Evolutionary conservation across 2,113 vertebrate species (phyloP), one percentile per base, ranked within the genome.

Genomic region (Clarias batrachus): DNA sequence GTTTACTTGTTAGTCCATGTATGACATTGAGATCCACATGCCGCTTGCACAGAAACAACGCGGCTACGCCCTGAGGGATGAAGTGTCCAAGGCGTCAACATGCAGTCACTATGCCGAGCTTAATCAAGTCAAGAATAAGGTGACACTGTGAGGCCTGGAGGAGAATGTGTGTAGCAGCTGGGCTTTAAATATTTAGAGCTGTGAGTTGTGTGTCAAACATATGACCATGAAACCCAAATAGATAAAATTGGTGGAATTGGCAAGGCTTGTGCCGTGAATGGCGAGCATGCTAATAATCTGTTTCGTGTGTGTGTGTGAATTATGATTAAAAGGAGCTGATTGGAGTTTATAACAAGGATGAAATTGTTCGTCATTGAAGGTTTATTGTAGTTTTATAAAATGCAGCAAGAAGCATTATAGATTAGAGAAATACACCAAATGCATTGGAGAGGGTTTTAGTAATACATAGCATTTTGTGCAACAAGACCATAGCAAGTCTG

Each of bases 81-180:
- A 85, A 41, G 9, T 68, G 76, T 85, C 84, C 79, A 56, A 56
- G 37, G 54, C 27, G 3, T 62, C 62, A 48, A 25, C 73, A 56
- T 41, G 73, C 60, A 78, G 41, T 78, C n/a, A 85, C 59, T 77
- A 63, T 77, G 30, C 71, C 5, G 4, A 37, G 33, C n/a, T 73
- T 52, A 33, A 21, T 77, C n/a, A 41, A 78, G 57, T 66, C 30
- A 37, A 25, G 74, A 30, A 63, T 85, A 54, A 52, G 30, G 68
- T 52, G 54, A 19, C 57, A 27, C 4, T 63, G 21, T 76, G 71
- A 52, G 0, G 52, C 66, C 30, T 33, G 65, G 16, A 71, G 82
- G n/a, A n/a, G n/a, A 56, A 25, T 33, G 27, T 12, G 82, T 71
- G 82, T 41, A 23, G 54, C 52, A 27, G 59, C 59, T 66, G 60